Evolutionary conservation across 2,797 vertebrate species (phyloP).

Genomic region (Galago senegalensis): DNA sequence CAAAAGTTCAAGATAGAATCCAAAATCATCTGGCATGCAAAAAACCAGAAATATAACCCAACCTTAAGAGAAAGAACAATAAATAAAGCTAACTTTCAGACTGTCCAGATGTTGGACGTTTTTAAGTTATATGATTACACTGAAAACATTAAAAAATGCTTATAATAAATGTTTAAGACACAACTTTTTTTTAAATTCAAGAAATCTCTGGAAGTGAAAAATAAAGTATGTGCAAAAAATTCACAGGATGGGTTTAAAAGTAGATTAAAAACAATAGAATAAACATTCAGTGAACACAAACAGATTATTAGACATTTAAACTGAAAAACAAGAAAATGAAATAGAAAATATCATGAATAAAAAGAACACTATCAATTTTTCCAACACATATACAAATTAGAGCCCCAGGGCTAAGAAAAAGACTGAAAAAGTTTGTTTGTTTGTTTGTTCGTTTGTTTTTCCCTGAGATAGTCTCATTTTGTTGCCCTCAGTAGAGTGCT

Average conservation of each 20-base stretch:
- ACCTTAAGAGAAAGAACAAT: background rate
- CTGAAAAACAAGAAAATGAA: background rate
- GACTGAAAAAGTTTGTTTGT: background rate
- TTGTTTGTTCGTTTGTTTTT: too few species aligned
- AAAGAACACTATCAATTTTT: background rate
- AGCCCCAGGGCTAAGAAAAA: fast-evolving
- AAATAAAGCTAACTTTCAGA: background rate
- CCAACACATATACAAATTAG: background rate
- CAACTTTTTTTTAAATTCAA: background rate
- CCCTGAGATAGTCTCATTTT: too few species aligned
- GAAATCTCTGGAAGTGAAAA: background rate
- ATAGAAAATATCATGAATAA: background rate
- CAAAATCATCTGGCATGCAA: background rate
- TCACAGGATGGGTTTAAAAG: background rate
- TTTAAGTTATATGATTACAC: background rate
- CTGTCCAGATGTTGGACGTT: background rate
- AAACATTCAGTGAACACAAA: background rate
- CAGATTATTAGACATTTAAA: background rate
- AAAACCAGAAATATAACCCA: background rate
- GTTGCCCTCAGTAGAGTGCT: too few species aligned
- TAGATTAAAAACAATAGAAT: background rate
- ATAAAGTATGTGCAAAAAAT: background rate
- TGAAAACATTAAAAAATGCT: background rate
- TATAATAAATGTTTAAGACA: background rate
- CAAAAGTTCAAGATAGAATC: background rate